These are phyloP conservation scores for Lagodon rhomboides DNA, from an alignment of 2,797 vertebrate species.

Conservation along the genomic window DNA sequence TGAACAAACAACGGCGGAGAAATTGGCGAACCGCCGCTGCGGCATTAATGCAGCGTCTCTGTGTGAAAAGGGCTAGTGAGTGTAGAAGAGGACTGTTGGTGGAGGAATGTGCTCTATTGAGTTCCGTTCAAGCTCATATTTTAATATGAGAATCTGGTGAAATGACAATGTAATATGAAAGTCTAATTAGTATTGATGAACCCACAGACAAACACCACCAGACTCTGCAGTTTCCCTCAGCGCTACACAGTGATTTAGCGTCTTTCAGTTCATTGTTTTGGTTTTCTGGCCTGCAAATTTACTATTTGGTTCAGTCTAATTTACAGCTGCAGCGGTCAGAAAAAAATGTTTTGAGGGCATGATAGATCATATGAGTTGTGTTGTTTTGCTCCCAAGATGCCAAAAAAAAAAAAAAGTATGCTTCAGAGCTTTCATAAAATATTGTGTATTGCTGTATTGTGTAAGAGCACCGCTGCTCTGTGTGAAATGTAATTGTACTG, in stretches of 20 bases:
- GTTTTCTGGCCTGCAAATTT: background rate
- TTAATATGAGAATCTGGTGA: background rate
- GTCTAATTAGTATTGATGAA: background rate
- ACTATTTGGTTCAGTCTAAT: background rate
- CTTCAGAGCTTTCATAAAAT: background rate
- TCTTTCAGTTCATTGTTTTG: conserved; percentile 20
- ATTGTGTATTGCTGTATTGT: background rate
- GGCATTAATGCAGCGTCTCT: too few species aligned
- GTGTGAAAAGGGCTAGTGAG: too few species aligned
- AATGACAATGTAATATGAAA: background rate
- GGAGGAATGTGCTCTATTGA: too few species aligned
- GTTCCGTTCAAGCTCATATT: background rate
- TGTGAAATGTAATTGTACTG: background rate
- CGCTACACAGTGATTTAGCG: background rate
- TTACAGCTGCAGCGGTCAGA: background rate
- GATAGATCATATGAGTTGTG: background rate
- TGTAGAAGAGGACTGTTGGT: too few species aligned
- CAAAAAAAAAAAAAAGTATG: background rate
- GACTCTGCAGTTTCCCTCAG: conserved; percentile 13
- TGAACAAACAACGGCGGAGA: too few species aligned
- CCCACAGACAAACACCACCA: too few species aligned
- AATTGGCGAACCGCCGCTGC: too few species aligned
- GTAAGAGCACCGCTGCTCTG: background rate
- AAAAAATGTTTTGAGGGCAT: background rate
- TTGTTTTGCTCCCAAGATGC: background rate